These are phyloP conservation scores for Danio jaintianensis DNA, from an alignment of 2,797 vertebrate genomes.

Conservation along the genomic window DNA sequence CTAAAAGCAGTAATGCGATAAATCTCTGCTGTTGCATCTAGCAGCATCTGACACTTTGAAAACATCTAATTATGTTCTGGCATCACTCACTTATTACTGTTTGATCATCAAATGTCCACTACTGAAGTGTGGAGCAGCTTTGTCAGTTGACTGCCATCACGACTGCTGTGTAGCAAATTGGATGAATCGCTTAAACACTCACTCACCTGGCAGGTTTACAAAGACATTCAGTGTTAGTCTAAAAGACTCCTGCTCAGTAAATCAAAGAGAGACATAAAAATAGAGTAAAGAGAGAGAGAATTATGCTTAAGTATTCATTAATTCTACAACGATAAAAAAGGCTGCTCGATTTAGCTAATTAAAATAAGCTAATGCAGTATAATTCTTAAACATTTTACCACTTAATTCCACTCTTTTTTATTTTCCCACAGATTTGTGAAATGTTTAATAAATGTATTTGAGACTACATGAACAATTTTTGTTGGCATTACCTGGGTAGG, in stretches of 20 bases:
- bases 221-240: conserved; percentile 27
- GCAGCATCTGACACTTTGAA: conserved; percentile 47
- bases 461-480: background rate
- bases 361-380: background rate
- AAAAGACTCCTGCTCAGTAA: conserved; percentile 23
- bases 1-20: conserved; percentile 44
- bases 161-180: conserved; percentile 40
- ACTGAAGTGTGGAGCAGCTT: conserved; percentile 33
- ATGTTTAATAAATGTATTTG: background rate
- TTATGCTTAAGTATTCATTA: background rate
- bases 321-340: conserved; percentile 5
- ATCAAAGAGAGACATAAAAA: background rate
- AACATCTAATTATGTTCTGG: conserved; percentile 51
- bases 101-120: conserved; percentile 55
- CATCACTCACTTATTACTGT: conserved; percentile 46
- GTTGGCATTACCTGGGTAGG: background rate
- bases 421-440: no score
- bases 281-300: background rate
- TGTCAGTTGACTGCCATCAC: conserved; percentile 32
- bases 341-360: background rate
- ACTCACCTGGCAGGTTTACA: conserved; percentile 38
- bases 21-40: conserved; percentile 41
- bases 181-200: conserved; percentile 43
- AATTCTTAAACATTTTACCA: background rate
- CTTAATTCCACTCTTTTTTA: background rate